Percentiles rank a stretch among this genome's conserved stretches.
Evolutionary conservation across 2,113 vertebrate genomes (phyloP).

Genomic region (Eleginops maclovinus): DNA sequence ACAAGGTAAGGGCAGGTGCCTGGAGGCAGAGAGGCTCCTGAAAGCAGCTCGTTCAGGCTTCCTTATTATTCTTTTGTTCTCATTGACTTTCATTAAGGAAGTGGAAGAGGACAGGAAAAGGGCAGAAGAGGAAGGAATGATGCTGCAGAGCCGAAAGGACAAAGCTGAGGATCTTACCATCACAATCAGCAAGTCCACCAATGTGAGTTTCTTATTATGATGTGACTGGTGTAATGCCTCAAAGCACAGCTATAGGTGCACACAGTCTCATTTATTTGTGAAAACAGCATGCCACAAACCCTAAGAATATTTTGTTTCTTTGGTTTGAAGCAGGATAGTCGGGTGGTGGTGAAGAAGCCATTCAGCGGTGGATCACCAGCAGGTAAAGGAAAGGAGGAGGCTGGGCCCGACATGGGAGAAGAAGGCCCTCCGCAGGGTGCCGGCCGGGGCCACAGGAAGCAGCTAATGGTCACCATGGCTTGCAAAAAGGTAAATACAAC

Average conservation of each 20-base stretch:
- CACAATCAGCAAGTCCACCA: constrained; percentile 93
- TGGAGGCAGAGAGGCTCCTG: constrained; percentile 3
- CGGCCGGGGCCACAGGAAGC: constrained; percentile 89
- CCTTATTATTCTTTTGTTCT: constrained; percentile 31
- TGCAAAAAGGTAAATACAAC: constrained; percentile 90
- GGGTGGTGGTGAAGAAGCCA: constrained; percentile 89
- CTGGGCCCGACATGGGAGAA: constrained; percentile 70
- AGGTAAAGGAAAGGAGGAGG: constrained; percentile 67
- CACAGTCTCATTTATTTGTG: neutral
- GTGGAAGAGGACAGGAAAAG: constrained; percentile 95
- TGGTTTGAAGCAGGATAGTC: constrained; percentile 85
- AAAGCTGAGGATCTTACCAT: constrained; percentile 92
- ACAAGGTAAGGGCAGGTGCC: constrained; percentile 86
- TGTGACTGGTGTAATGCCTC: neutral
- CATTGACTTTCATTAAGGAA: constrained; percentile 85
- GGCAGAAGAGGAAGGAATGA: constrained; percentile 93
- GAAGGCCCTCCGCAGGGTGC: constrained; percentile 79
- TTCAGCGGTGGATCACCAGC: constrained; percentile 60
- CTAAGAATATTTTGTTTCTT: constrained; percentile 16
- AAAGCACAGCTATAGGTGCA: neutral
- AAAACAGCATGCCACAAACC: neutral
- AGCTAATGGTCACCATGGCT: constrained; percentile 92
- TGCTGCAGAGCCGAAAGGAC: constrained; percentile 85
- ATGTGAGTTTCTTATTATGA: constrained; percentile 82
- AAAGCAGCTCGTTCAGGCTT: neutral